Evolutionary conservation across 2,797 vertebrate species (phyloP), one percentile per base, ranked within the genome.

Genomic region (Amphiprion clarkii): DNA sequence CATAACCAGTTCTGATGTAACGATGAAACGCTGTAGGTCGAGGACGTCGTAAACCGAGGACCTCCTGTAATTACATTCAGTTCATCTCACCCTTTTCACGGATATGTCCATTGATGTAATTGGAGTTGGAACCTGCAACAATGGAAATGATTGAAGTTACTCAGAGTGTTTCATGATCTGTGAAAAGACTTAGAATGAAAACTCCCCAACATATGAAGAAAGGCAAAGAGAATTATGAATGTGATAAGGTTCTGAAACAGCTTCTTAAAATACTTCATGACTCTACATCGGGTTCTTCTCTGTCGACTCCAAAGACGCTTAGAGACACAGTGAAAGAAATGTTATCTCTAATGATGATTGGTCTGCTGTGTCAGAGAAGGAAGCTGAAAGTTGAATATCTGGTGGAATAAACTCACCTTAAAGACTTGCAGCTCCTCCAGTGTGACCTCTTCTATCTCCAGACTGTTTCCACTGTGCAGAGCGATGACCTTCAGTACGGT

Each of bases 401-500:
- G 44, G 8, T 14, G 19, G 14, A 3, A 21, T 31, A 52, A 82
- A 66, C 70, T 17, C 60, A 98, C 98, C 95, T 99, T 98, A 71
- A 99, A 99, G 78, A 99, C 94, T 83, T 98, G 97, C 31, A 99
- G 92, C 82, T 99, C 97, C 87, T 99, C 98, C 83, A 99, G 90
- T 29, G 96, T 88, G 3, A 98, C 90, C 71, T 97, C 97, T 76
- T 99, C 97, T 0, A 90, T 90, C 11, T 81, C 78, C 19, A 92
- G 86, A 0, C 88, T 95, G 88, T 91, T 95, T 0, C 81, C 93
- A 54, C 78, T 88, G 71, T 94, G 95, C 73, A 96, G 87, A 9
- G 96, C 94, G 4, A 97, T 95, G 72, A 97, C 94, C 88, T 99
- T 99, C 82, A 99, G 85, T 40, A 99, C 95, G 0, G 94, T 96